phyloP scores from a whole-genome alignment of 2,888 invertebrate genomes.

The Terebella lapidaria region DNA sequence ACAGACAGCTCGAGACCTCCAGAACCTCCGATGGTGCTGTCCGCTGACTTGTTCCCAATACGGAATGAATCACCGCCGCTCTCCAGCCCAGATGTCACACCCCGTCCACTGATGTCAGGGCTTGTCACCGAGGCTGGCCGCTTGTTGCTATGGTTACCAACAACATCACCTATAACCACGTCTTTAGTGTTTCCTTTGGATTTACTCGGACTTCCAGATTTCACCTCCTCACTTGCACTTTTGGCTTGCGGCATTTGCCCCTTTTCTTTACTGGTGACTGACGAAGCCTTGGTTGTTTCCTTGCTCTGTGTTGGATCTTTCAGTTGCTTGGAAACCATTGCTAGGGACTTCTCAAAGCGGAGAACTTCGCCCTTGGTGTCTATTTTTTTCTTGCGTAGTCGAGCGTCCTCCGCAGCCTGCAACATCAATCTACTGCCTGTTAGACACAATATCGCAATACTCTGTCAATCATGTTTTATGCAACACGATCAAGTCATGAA shows the following conservation, averaged over 20 bases:
- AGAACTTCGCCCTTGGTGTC: conserved; percentile 33
- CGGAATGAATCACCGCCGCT: background rate
- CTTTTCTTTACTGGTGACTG: background rate
- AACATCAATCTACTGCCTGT: too few species aligned
- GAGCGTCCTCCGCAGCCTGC: conserved; percentile 15
- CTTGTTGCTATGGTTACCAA: too few species aligned
- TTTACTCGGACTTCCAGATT: too few species aligned
- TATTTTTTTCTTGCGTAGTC: conserved; percentile 41
- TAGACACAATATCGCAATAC: conserved; percentile 1
- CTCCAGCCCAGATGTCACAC: too few species aligned
- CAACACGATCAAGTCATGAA: background rate
- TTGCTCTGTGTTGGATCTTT: conserved; percentile 19
- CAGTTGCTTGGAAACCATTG: conserved; percentile 30
- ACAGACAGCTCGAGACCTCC: background rate
- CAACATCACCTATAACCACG: background rate
- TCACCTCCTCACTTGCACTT: background rate
- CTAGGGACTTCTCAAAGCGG: conserved; percentile 42
- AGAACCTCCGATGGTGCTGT: background rate
- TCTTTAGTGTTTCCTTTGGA: background rate
- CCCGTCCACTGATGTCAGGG: too few species aligned
- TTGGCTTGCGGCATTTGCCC: background rate
- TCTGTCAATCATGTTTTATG: background rate
- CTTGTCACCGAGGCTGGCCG: too few species aligned
- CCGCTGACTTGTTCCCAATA: background rate
- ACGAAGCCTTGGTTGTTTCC: background rate